A percentile compares a stretch with the other conserved stretches of the same genome.
These are phyloP conservation scores for Fukomys damarensis DNA, from an alignment of 2,113 vertebrate genomes.

Conservation along the genomic window DNA sequence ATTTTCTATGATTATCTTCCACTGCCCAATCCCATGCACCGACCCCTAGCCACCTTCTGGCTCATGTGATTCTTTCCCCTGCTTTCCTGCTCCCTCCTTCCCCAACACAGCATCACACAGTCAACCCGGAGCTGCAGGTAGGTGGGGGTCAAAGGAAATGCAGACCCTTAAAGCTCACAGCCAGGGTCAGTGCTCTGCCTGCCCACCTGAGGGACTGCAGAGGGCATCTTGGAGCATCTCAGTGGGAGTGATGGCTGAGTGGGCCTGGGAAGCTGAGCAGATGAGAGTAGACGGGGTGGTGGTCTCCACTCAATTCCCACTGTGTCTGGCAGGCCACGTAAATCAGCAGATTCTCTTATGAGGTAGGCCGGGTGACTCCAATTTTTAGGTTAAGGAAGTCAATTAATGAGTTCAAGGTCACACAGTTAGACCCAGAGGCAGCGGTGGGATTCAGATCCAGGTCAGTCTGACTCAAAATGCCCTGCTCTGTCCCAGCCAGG, in stretches of 20 bases:
- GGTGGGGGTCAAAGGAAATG: not conserved
- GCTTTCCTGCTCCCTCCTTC: not conserved
- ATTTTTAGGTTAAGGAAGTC: not conserved
- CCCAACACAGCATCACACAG: no score
- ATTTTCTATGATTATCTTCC: not conserved
- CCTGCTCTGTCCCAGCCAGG: rapidly evolving
- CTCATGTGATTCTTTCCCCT: not conserved
- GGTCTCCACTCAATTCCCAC: no score
- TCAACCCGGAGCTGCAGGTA: not conserved
- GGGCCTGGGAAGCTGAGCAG: no score
- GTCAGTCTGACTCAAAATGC: not conserved
- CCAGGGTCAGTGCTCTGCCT: not conserved
- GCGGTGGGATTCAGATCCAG: not conserved
- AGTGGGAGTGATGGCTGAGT: not conserved
- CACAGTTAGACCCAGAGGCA: not conserved
- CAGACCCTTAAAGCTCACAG: not conserved
- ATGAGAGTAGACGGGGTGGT: not conserved
- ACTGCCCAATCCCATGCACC: not conserved
- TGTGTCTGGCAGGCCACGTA: not conserved
- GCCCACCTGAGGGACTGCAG: not conserved
- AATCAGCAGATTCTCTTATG: not conserved
- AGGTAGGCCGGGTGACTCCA: not conserved
- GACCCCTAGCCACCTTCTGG: not conserved
- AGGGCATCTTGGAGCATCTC: not conserved
- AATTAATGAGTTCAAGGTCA: not conserved